Base-by-base conservation (phyloP, 1,140 invertebrate species). In the Macrotrachela quadricornifera region DNA sequence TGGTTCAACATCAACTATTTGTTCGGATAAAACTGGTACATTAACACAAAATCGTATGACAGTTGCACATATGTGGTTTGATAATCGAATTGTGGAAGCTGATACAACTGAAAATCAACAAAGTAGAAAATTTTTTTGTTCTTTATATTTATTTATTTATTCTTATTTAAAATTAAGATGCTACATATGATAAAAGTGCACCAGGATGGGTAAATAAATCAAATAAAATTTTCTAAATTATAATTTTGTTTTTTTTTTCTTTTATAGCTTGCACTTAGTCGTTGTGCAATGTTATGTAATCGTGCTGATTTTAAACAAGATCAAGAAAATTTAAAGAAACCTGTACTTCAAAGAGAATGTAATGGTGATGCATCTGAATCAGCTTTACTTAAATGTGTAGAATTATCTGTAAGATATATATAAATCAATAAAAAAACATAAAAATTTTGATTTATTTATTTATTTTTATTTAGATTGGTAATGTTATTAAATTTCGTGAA, bases 41-140 rank as follows among this genome's bases (percentile, higher is more conserved):
- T 72, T 94, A 15, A 94, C 87, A 15, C 86, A 92, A 68, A 94
- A 94, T 73, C 74, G 85, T 60, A 92, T 94, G 87, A 92, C 87
- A 37, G 85, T 90, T 10, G 85, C 86, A 56, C 85, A 91, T 67
- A 85, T 91, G 83, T 94, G 87, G 87, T 92, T 87, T 70, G 86
- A 92, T 63, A 88, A 91, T 68, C 83, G 88, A 71, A 91, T 92
- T 69, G 85, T 90, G 67, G 86, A 92, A 65, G 85, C 85, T 51
- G 86, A 92, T 64, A 91, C 86, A 43, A 55, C 49, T 30, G 57
- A 59, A 30, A 50, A 59, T 56, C 57, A 59, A 46, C 46, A 38
- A 3, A 47, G 52, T 38, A 39, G 8, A 30, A 4, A 4, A 30
- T 4, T 8, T 30, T 30, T 30, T 8, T 30, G 2, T 30, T 30